A percentile compares a stretch with the other conserved stretches of the same genome.
These are phyloP conservation scores for Cricetomys ansorgei DNA, from an alignment of 2,113 vertebrate genomes.

Conservation along the genomic window DNA sequence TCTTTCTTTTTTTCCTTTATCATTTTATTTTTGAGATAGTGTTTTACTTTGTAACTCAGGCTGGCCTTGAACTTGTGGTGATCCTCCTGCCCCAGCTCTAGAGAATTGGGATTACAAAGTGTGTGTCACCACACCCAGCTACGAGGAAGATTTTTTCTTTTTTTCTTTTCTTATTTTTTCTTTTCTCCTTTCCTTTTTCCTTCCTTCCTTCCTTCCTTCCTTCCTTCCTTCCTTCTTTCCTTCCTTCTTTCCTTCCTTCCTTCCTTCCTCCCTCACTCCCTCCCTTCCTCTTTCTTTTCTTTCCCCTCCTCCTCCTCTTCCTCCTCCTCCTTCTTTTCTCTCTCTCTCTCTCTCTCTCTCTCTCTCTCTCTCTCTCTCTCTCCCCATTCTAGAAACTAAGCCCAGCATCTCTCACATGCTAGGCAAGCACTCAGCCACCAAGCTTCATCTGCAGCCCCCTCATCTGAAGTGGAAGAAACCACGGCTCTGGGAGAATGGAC, in stretches of 20 bases:
- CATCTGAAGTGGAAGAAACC: background rate
- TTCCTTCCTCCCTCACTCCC: too few species aligned
- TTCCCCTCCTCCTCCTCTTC: too few species aligned
- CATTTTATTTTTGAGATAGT: background rate
- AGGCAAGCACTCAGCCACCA: background rate
- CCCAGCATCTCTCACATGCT: background rate
- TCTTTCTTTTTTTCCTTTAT: background rate
- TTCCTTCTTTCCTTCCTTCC: too few species aligned
- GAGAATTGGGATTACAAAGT: background rate
- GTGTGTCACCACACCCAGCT: background rate
- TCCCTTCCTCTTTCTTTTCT: too few species aligned
- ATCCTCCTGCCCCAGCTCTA: background rate
- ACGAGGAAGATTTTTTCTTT: background rate
- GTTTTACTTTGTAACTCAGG: background rate
- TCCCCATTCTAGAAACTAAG: background rate
- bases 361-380: too few species aligned
- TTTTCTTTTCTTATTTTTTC: background rate
- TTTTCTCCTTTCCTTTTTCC: background rate
- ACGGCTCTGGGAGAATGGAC: background rate
- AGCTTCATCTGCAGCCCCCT: background rate
- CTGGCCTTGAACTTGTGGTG: background rate
- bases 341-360: too few species aligned
- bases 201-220: too few species aligned
- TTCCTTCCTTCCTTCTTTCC: too few species aligned
- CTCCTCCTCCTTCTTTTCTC: too few species aligned